phyloP scores from a whole-genome alignment of 2,113 vertebrate genomes.

The Platichthys stellatus region DNA sequence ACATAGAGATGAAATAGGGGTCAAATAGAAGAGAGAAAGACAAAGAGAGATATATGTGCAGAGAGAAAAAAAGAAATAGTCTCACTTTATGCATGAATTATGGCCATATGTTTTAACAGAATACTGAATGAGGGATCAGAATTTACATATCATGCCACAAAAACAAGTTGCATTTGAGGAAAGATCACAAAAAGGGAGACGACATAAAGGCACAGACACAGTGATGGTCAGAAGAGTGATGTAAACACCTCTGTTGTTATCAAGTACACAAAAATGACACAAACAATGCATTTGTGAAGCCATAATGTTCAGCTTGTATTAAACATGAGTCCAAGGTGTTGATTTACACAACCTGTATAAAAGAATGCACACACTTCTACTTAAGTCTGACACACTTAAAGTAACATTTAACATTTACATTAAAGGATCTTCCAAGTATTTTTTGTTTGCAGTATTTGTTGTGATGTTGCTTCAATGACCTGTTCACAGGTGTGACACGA shows the following conservation, averaged over 20 bases:
- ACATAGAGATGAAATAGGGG: slow-evolving; percentile 18
- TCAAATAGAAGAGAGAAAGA: slow-evolving; percentile 30
- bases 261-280: slow-evolving; percentile 5
- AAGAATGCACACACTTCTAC: too few relatives aligned
- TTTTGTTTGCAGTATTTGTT: neutral
- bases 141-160: slow-evolving; percentile 13
- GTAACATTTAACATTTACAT: too few relatives aligned
- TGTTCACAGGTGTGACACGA: neutral
- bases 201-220: neutral
- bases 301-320: too few relatives aligned
- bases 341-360: neutral
- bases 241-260: slow-evolving; percentile 20
- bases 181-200: neutral
- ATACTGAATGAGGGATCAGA: slow-evolving; percentile 10
- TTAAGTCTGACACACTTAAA: neutral
- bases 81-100: slow-evolving; percentile 14
- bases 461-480: neutral
- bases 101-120: slow-evolving; percentile 13
- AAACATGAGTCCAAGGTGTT: neutral
- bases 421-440: neutral
- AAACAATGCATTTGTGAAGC: slow-evolving; percentile 2
- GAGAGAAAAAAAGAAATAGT: neutral
- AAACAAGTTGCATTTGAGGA: too few relatives aligned
- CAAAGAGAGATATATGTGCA: slow-evolving; percentile 18
- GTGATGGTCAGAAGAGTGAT: neutral